Evolutionary conservation across 2,113 vertebrate species (phyloP).

Genomic region (Siphamia tubifer): DNA sequence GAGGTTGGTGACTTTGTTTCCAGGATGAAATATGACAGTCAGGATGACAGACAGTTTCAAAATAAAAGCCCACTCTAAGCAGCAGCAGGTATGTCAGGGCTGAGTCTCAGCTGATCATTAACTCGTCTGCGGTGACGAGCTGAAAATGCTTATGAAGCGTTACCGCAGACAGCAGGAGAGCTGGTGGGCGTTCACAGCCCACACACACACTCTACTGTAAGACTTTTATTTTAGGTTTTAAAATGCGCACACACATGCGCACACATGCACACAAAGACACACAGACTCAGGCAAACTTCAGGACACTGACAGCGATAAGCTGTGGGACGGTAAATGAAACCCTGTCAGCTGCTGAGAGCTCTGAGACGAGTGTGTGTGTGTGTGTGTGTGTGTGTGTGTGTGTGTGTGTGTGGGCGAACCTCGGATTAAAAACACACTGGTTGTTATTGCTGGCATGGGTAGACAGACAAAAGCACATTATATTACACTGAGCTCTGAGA

Average conservation of each 20-base stretch:
- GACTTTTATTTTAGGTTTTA: not conserved
- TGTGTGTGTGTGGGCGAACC: slow-evolving; percentile 11
- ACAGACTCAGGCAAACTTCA: not conserved
- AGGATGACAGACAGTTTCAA: not conserved
- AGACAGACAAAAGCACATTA: not conserved
- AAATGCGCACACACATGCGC: slow-evolving; percentile 14
- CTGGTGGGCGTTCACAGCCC: slow-evolving; percentile 23
- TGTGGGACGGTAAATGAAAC: slow-evolving; percentile 42
- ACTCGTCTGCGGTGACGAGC: not conserved
- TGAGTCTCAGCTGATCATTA: slow-evolving; percentile 33
- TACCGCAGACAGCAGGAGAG: slow-evolving; percentile 24
- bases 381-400: slow-evolving; percentile 12
- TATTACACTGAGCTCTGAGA: not conserved
- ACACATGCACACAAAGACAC: slow-evolving; percentile 2
- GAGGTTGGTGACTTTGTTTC: too few species aligned
- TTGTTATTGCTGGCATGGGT: not conserved
- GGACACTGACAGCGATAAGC: slow-evolving; percentile 10
- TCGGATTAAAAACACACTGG: slow-evolving; percentile 9
- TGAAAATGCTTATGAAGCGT: not conserved
- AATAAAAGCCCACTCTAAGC: slow-evolving; percentile 9
- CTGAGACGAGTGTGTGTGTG: slow-evolving; percentile 8
- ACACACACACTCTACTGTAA: slow-evolving; percentile 14
- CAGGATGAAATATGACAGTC: too few species aligned
- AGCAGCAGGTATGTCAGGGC: slow-evolving; percentile 3
- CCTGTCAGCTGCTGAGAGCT: slow-evolving; percentile 38